A percentile compares a stretch with the other conserved stretches of the same genome.
phyloP scores from a whole-genome alignment of 2,113 vertebrate genomes.

The Caloenas nicobarica region DNA sequence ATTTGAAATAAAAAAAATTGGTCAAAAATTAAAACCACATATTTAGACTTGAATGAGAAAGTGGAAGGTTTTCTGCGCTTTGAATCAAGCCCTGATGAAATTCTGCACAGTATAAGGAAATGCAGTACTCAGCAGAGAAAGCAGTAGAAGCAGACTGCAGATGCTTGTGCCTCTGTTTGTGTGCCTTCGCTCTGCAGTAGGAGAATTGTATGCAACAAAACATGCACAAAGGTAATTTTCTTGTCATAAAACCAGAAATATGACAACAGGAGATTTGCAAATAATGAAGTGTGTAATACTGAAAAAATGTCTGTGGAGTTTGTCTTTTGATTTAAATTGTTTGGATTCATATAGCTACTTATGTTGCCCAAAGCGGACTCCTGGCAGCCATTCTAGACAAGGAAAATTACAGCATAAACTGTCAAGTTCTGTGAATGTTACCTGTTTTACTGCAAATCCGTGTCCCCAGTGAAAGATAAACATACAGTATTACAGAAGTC shows the following conservation, averaged over 20 bases:
- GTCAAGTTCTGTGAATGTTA: background rate
- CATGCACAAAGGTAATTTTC: background rate
- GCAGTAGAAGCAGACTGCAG: background rate
- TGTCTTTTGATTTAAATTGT: conserved; percentile 12
- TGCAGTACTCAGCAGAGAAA: background rate
- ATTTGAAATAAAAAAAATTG: background rate
- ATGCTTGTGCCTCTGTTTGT: background rate
- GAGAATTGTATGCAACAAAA: background rate
- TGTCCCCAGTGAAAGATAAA: conserved; percentile 33
- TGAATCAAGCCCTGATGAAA: background rate
- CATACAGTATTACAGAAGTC: background rate
- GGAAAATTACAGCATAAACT: background rate
- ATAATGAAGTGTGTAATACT: background rate
- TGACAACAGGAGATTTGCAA: background rate
- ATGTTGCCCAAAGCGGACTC: background rate
- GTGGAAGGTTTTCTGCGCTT: background rate
- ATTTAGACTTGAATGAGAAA: background rate
- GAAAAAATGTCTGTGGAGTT: background rate
- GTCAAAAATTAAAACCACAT: background rate
- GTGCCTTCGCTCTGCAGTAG: background rate
- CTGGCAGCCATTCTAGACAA: background rate
- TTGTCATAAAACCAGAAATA: background rate
- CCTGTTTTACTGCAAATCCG: background rate
- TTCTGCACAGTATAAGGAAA: background rate
- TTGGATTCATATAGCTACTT: background rate